Evolutionary conservation across 2,888 invertebrate genomes (phyloP), one percentile per base, ranked within the genome.

Genomic region (Caenorhabditis sp.): DNA sequence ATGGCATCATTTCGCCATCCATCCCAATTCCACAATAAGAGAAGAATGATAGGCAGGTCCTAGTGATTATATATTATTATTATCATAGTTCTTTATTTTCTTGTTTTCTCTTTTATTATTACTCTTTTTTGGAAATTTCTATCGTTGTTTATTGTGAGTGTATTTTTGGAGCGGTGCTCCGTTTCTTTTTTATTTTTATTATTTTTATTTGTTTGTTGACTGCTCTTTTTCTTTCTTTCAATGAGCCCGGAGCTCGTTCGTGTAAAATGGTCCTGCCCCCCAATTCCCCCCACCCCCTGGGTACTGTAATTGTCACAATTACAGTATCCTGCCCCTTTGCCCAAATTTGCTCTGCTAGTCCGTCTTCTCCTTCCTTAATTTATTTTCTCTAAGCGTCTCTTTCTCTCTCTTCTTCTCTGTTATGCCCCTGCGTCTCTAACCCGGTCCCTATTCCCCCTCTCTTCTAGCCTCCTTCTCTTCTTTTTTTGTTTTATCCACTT

Each of bases 101-200:
- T 63, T 54, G 52, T 53, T 53, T 63, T 49, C 59, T 67, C 64
- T 58, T 52, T 26, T 60, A 43, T 56, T 63, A n/a, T n/a, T n/a
- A n/a, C n/a, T n/a, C n/a, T 67, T 58, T 67, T 62, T 57, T 58
- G 27, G 49, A 52, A 23, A 56, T 56, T 26, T 56, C n/a, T 26
- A 21, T 56, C 27, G n/a, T 26, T 56, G 25, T 26, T 56, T 56
- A 23, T 26, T 56, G n/a, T 56, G 17, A 21, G 20, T 56, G 20
- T 56, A 66, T 63, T 66, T 54, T 62, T 66, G 70, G 66, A 66
- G 70, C 70, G 60, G 70, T 23, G 70, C 70, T 63, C 63, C 63
- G 59, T 54, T 62, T 36, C 12, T 61, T 2, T 14, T 59, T 59
- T 26, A n/a, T n/a, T n/a, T n/a, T n/a, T n/a, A n/a, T n/a, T n/a